Base-by-base conservation (phyloP, 2,888 invertebrate genomes). In the Drosophila suboccidentalis region DNA sequence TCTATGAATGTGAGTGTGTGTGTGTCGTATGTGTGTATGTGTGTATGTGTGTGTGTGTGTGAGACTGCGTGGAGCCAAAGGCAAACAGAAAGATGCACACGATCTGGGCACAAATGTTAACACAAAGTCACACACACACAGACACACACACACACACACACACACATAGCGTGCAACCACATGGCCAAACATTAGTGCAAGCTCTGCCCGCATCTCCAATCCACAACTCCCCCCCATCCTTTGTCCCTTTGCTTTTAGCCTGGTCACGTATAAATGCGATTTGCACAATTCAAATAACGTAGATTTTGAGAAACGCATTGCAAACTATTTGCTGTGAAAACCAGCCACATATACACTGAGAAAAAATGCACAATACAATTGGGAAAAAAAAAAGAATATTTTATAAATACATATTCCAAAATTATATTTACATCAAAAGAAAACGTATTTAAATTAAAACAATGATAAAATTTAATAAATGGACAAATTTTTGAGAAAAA, bases 201-300 rank as follows among this genome's bases (percentile, higher is more conserved):
- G 65, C 51, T 5, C 60, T 62, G 55, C 59, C 68, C 57, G 51
- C 55, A 57, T 66, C 36, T 51, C 8, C 11, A 10, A 15, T 26
- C 10, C 11, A 19, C n/a, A 6, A n/a, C n/a, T n/a, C 8, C 9
- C 58, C 13, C 38, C 17, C 36, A 19, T 32, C 4, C 11, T 1
- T 19, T 29, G 26, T 41, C 22, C 11, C 22, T 29, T 57, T 38
- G 51, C 54, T 17, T 60, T 60, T 50, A 47, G 59, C 75, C 71
- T 76, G 70, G 77, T 71, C 90, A 88, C 89, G 87, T 88, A 78
- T 78, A 83, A 86, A 88, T 90, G 81, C 87, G 87, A 90, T 88
- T 90, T 88, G 67, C 90, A 78, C 90, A 88, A 88, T 87, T 83
- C 89, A 90, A 88, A 86, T 89, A 89, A 76, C 83, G 70, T 71